Evolutionary conservation across 37 sponge, comb jelly and placozoan species (phyloP), one percentile per base, ranked within the genome.

Genomic region (Theonella swinhoei): DNA sequence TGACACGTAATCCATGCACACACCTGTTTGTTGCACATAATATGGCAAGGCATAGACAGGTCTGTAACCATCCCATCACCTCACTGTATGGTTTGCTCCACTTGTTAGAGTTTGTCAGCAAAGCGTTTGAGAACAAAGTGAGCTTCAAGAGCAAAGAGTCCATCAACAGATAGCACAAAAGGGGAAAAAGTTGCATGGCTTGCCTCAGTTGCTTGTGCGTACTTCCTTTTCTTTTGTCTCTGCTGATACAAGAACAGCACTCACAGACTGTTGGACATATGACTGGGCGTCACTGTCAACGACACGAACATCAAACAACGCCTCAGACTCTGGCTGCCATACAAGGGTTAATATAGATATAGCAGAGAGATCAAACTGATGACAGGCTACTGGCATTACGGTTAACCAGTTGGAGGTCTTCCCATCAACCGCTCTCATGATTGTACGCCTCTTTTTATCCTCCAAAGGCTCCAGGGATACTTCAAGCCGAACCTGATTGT

Each of bases 221-320:
- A n/a, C n/a, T n/a, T n/a, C n/a, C 83, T n/a, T n/a, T 67, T 83
- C 72, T 37, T 86, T 80, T 61, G 3, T 59, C 35, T 86, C 73
- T 36, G 79, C 86, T 39, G 72, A 36, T 24, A 37, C 9, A 3
- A 78, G 40, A 0, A 78, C 80, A 72, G 73, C 63, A 37, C 11
- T 31, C 23, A 78, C 79, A 31, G 73, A n/a, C 17, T 74, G 31
- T 9, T 9, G 2, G 64, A 17, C 20, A 62, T 78, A 60, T 20
- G 72, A 70, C 63, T 62, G 62, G 79, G 79, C 64, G 62, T 78
- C 78, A 86, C 75, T 80, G 76, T 88, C 88, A 40, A 74, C 54
- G 68, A 88, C 88, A 81, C 76, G 47, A 26, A 88, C 33, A 88
- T 88, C 88, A 63, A 88, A 65, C 64, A 81, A 88, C 37, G 80